Evolutionary conservation across 2,888 invertebrate genomes (phyloP).

Genomic region (Pyrgus malvae): DNA sequence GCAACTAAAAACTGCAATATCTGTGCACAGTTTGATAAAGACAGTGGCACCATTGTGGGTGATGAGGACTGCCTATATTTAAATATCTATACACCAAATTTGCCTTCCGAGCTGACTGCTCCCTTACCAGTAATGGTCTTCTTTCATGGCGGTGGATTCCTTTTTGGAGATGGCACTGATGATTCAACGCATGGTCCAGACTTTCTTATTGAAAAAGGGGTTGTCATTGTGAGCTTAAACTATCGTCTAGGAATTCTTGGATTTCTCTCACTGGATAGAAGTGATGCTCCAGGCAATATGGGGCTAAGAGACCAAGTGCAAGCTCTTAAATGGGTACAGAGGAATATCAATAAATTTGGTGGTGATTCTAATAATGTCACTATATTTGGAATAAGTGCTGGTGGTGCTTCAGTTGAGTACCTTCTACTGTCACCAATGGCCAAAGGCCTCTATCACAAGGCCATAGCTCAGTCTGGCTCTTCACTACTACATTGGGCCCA

Average conservation of each 20-base stretch:
- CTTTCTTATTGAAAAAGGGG: slow-evolving; percentile 64
- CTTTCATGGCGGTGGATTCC: slow-evolving; percentile 73
- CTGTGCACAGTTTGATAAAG: slow-evolving; percentile 84
- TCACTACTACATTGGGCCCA: slow-evolving; percentile 74
- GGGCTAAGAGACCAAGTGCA: slow-evolving; percentile 77
- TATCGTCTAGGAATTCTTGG: slow-evolving; percentile 73
- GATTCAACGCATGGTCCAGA: slow-evolving; percentile 64
- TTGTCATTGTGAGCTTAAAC: slow-evolving; percentile 67
- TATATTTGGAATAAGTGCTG: slow-evolving; percentile 79
- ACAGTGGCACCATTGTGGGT: slow-evolving; percentile 74
- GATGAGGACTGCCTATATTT: slow-evolving; percentile 85
- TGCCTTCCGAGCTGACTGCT: slow-evolving; percentile 43
- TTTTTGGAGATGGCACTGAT: slow-evolving; percentile 69
- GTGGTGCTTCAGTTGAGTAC: slow-evolving; percentile 72
- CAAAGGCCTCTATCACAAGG: slow-evolving; percentile 77
- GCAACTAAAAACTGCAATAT: slow-evolving; percentile 83
- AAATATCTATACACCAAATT: slow-evolving; percentile 84
- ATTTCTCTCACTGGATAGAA: slow-evolving; percentile 61
- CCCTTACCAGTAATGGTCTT: slow-evolving; percentile 70
- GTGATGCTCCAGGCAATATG: slow-evolving; percentile 75
- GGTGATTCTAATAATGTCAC: slow-evolving; percentile 60
- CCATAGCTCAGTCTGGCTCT: slow-evolving; percentile 79
- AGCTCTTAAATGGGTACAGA: slow-evolving; percentile 76
- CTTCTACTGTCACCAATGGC: slow-evolving; percentile 65
- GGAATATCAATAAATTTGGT: slow-evolving; percentile 70